phyloP scores from a whole-genome alignment of 1,140 invertebrate species.

The Caenorhabditis latens region DNA sequence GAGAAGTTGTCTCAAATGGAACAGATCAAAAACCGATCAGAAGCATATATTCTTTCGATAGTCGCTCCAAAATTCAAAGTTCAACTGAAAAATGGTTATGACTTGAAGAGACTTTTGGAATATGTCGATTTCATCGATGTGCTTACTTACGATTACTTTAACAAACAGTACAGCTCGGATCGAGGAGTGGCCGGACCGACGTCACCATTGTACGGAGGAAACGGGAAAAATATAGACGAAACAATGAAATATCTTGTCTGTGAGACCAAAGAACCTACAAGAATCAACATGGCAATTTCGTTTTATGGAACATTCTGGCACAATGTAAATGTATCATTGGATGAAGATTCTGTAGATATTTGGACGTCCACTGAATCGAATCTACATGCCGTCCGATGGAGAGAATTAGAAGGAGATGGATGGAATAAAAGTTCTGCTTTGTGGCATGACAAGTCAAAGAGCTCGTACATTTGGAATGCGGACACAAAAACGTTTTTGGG shows the following conservation, averaged over 20 bases:
- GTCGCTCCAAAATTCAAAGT: constrained; percentile 72
- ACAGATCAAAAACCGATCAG: not conserved
- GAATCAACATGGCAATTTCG: constrained; percentile 73
- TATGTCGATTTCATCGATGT: constrained; percentile 73
- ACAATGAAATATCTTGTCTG: constrained; percentile 75
- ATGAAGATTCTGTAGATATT: constrained; percentile 70
- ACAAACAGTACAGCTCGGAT: constrained; percentile 68
- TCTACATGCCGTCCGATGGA: constrained; percentile 66
- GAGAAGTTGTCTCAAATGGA: constrained; percentile 35
- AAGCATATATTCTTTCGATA: constrained; percentile 62
- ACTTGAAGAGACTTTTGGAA: constrained; percentile 68
- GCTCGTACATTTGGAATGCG: constrained; percentile 63
- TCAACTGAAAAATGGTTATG: constrained; percentile 73
- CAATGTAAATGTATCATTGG: constrained; percentile 70
- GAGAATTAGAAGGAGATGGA: constrained; percentile 57
- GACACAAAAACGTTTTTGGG: constrained; percentile 65
- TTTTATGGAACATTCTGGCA: constrained; percentile 77
- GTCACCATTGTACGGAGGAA: constrained; percentile 72
- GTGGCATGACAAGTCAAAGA: constrained; percentile 66
- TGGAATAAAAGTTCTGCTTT: not conserved
- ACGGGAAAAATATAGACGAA: constrained; percentile 73
- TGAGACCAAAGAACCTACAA: constrained; percentile 43
- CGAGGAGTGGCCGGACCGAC: constrained; percentile 72
- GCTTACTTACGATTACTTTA: constrained; percentile 75
- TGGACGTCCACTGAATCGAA: constrained; percentile 69